These are phyloP conservation scores for Anthopleura sola DNA, from an alignment of 64 coral and sea anemone genomes.

Conservation along the genomic window DNA sequence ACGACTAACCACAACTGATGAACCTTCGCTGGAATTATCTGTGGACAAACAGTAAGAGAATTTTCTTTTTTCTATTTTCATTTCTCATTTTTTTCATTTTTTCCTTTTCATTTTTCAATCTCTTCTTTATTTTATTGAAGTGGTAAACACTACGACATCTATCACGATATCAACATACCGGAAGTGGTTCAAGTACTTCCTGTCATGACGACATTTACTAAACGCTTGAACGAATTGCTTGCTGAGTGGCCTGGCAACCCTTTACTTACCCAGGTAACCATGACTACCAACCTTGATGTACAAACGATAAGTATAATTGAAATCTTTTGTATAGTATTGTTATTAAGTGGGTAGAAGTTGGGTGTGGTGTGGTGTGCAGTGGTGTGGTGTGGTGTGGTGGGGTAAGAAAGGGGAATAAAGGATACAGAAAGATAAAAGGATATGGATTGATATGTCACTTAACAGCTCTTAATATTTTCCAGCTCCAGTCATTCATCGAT, in stretches of 20 bases:
- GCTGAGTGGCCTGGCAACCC: conserved; percentile 89
- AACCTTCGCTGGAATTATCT: not conserved
- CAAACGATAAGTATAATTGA: no score
- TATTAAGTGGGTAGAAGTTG: no score
- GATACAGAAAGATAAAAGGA: not conserved
- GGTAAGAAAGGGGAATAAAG: not conserved
- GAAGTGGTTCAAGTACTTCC: conserved; percentile 75
- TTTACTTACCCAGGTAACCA: conserved; percentile 63
- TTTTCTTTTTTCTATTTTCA: not conserved
- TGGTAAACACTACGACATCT: conserved; percentile 67
- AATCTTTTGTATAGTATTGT: no score
- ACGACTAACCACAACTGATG: not conserved
- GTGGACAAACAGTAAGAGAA: not conserved
- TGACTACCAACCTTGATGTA: not conserved
- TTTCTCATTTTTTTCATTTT: not conserved
- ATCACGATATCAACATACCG: conserved; percentile 81
- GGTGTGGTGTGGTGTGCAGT: no score
- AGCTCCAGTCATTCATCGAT: conserved; percentile 61
- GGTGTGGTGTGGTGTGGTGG: no score
- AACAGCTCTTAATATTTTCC: not conserved
- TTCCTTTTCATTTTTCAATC: not conserved
- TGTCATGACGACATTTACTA: conserved; percentile 52
- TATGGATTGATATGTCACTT: not conserved
- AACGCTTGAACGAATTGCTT: conserved; percentile 63
- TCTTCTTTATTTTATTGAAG: not conserved